Evolutionary conservation across 2,888 invertebrate genomes (phyloP).

Genomic region (Oligia fasciuncula): DNA sequence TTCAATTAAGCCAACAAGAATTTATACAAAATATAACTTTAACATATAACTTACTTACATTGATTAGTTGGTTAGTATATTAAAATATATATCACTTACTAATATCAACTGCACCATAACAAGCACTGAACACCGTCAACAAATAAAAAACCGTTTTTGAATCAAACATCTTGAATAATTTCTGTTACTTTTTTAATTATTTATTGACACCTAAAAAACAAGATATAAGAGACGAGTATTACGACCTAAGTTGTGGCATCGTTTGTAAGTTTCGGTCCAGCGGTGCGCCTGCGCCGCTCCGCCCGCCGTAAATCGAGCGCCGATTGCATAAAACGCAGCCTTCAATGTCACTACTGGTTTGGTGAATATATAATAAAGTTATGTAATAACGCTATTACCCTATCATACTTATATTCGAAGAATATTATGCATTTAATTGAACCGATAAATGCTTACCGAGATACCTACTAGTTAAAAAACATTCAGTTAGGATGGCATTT

Average conservation of each 20-base stretch:
- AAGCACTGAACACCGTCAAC: slow-evolving; percentile 66
- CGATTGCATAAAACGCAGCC: slow-evolving; percentile 78
- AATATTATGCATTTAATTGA: slow-evolving; percentile 16
- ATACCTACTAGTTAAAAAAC: not conserved
- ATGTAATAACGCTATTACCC: slow-evolving; percentile 52
- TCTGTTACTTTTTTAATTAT: not conserved
- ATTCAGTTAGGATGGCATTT: not conserved
- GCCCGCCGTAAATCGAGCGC: slow-evolving; percentile 36
- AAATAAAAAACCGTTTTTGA: slow-evolving; percentile 64
- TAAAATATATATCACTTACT: slow-evolving; percentile 72
- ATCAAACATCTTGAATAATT: slow-evolving; percentile 43
- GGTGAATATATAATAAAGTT: slow-evolving; percentile 70
- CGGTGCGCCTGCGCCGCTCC: slow-evolving; percentile 50
- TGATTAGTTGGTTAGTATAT: not conserved
- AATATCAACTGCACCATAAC: slow-evolving; percentile 76
- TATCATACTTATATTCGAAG: slow-evolving; percentile 17
- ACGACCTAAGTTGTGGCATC: slow-evolving; percentile 62
- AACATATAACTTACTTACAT: too few species aligned
- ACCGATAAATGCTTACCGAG: not conserved
- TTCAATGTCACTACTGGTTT: slow-evolving; percentile 80
- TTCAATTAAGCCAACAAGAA: not conserved
- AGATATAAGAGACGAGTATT: slow-evolving; percentile 61
- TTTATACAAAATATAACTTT: not conserved
- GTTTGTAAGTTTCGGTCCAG: slow-evolving; percentile 63
- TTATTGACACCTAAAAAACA: slow-evolving; percentile 11